Evolutionary conservation across 2,113 vertebrate genomes (phyloP).

Genomic region (Sarotherodon lohbergeri): DNA sequence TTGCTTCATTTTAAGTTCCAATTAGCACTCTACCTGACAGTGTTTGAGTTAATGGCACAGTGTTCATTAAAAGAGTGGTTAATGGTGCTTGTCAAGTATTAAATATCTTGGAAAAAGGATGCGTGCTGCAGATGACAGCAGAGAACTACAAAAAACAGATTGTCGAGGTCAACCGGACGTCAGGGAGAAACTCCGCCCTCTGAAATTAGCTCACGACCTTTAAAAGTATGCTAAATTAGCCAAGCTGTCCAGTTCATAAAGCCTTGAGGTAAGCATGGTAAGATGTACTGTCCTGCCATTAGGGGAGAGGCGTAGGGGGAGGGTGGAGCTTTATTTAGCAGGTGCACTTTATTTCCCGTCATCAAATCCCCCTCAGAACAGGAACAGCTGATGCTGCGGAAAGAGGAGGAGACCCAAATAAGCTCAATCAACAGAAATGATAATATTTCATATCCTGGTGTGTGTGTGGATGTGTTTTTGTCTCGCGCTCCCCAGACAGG

Average conservation of each 20-base stretch:
- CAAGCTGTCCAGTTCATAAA: slow-evolving; percentile 50
- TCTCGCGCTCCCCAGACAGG: not conserved
- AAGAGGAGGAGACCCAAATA: slow-evolving; percentile 67
- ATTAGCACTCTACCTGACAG: slow-evolving; percentile 32
- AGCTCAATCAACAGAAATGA: slow-evolving; percentile 70
- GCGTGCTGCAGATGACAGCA: not conserved
- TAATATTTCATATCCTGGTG: slow-evolving; percentile 65
- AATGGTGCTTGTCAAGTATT: slow-evolving; percentile 27
- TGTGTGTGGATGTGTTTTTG: slow-evolving; percentile 7
- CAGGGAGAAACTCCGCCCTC: not conserved
- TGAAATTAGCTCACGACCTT: slow-evolving; percentile 58
- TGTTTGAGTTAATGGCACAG: slow-evolving; percentile 19
- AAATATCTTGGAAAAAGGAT: not conserved
- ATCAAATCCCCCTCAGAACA: slow-evolving; percentile 62
- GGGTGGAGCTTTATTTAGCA: slow-evolving; percentile 67
- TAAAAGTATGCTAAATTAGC: slow-evolving; percentile 62
- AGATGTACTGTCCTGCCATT: slow-evolving; percentile 41
- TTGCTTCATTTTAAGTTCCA: slow-evolving; percentile 20
- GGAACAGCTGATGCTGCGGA: slow-evolving; percentile 63
- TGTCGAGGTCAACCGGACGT: slow-evolving; percentile 1
- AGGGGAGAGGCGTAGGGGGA: not conserved
- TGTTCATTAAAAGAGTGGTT: slow-evolving; percentile 18
- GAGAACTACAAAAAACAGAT: not conserved
- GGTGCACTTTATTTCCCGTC: slow-evolving; percentile 69
- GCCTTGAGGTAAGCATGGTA: slow-evolving; percentile 37